Evolutionary conservation across 2,888 invertebrate genomes (phyloP).

Genomic region (Actias luna): DNA sequence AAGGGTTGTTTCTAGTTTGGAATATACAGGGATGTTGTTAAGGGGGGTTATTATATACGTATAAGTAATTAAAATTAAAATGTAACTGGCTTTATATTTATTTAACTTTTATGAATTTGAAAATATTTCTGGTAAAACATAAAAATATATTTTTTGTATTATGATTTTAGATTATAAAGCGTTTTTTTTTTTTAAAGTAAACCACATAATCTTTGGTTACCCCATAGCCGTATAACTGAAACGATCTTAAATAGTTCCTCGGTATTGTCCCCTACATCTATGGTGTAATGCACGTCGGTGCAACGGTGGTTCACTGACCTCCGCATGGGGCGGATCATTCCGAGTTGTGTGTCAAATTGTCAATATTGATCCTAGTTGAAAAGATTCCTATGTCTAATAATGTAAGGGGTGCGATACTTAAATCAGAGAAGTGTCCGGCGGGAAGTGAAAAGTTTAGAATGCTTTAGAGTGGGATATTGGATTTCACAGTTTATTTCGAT

Average conservation of each 20-base stretch:
- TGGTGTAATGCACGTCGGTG: conserved; percentile 39
- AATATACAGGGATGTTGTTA: too few species aligned
- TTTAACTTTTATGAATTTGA: too few species aligned
- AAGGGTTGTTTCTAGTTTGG: neutral
- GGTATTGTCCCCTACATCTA: conserved; percentile 38
- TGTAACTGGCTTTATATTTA: neutral
- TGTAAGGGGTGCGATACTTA: conserved; percentile 6
- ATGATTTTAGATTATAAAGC: neutral
- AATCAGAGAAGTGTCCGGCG: conserved; percentile 1
- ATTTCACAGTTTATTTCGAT: neutral
- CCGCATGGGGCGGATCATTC: conserved; percentile 13
- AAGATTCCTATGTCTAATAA: conserved; percentile 10
- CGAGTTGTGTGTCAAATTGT: conserved; percentile 11
- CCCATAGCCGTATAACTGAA: conserved; percentile 32
- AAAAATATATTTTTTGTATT: too few species aligned
- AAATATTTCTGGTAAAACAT: too few species aligned
- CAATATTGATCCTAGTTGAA: conserved; percentile 10
- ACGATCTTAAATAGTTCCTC: conserved; percentile 39
- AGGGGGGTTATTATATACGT: too few species aligned
- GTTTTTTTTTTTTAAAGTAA: neutral
- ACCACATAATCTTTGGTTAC: conserved; percentile 23
- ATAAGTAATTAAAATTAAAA: too few species aligned
- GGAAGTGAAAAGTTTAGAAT: neutral
- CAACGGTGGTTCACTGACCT: conserved; percentile 46
- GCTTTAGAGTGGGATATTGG: neutral